phyloP scores from a whole-genome alignment of 1,140 invertebrate genomes.

The Cryptotermes secundus region DNA sequence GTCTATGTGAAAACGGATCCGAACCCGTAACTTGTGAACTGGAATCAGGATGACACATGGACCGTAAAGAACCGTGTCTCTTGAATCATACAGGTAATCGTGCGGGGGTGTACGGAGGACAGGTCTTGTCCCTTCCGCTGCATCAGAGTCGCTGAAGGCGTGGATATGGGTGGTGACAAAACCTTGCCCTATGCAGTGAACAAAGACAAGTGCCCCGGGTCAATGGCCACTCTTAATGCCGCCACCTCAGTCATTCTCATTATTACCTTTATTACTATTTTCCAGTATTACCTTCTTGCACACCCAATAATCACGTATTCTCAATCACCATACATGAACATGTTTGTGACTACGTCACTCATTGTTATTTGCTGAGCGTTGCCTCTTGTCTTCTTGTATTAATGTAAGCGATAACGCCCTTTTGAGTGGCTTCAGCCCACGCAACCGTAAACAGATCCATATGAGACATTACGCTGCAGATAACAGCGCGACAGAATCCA shows the following conservation, averaged over 20 bases:
- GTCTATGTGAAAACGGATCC: neutral
- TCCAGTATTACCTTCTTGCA: neutral
- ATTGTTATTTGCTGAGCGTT: constrained; percentile 6
- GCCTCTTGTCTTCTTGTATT: constrained; percentile 12
- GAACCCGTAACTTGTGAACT: neutral
- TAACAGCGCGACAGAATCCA: neutral
- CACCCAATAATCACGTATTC: neutral
- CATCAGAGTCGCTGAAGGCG: neutral
- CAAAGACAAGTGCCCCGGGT: neutral
- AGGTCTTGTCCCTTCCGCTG: neutral
- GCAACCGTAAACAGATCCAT: neutral
- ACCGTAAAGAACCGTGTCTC: neutral
- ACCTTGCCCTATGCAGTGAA: constrained; percentile 3
- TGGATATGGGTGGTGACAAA: neutral
- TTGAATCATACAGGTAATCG: neutral
- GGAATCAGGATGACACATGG: neutral
- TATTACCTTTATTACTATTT: neutral
- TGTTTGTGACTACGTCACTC: constrained; percentile 13
- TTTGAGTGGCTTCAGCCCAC: neutral
- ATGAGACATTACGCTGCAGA: neutral
- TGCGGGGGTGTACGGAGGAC: no score
- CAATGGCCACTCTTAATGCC: neutral
- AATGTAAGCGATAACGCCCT: neutral
- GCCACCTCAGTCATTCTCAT: neutral
- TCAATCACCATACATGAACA: neutral